Evolutionary conservation across 1,140 invertebrate species (phyloP), one percentile per base, ranked within the genome.

Genomic region (Zophobas morio): DNA sequence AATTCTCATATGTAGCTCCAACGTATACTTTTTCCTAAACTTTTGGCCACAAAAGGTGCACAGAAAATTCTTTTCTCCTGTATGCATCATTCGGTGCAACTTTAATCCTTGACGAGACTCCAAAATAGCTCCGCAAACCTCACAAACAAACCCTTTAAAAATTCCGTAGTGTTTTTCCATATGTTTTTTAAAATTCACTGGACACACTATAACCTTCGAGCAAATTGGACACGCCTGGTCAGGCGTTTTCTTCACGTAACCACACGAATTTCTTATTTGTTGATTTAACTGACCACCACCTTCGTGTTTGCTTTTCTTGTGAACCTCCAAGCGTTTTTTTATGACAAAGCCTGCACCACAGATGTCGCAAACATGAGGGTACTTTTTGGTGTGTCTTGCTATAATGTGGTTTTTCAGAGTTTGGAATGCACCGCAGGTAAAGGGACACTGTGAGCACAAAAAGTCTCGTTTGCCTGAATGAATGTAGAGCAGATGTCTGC

Each of bases 131-230:
- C 51, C 63, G 40, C 60, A 51, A 34, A 46, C 3, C 34, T 75
- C 54, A 70, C 49, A 54, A 39, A 72, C 6, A 39, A 47, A 37
- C 4, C 5, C 6, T 32, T 33, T 35, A 8, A 54, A 35, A 6
- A 33, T 56, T 32, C 51, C 56, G 2, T 40, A 36, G 71, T 77
- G 75, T n/a, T 6, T 42, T 42, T 49, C 34, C 70, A 54, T 51
- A 95, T 90, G 60, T 92, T 94, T 87, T 89, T 78, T 60, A 20
- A 20, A 72, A 6, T 4, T 4, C 37, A 6, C n/a, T 51, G 49
- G 34, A 33, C 8, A 2, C 6, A 20, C 53, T 1, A 72, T 51
- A 6, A 49, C 70, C n/a, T 72, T 72, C 33, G 6, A 34, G n/a
- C 70, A 72, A 0, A 51, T 4, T 5, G 6, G 1, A 35, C 70